A percentile compares a stretch with the other conserved stretches of the same genome.
These are phyloP conservation scores for Abramis brama DNA, from an alignment of 2,113 vertebrate genomes.

Conservation along the genomic window DNA sequence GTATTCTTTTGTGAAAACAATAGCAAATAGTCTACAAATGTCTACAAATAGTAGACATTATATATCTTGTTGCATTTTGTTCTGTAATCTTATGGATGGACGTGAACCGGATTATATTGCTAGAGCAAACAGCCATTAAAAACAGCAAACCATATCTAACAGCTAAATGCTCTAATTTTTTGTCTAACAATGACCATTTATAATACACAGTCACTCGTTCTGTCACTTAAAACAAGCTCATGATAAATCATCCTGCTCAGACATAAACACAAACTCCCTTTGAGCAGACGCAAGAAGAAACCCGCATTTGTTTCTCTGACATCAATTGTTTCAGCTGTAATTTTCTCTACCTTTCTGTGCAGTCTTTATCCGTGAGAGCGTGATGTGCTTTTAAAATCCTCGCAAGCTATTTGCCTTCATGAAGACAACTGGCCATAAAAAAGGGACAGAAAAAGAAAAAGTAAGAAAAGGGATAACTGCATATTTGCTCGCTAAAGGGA, in stretches of 20 bases:
- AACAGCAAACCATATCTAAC: background rate
- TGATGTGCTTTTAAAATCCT: conserved; percentile 69
- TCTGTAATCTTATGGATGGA: background rate
- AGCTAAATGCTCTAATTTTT: background rate
- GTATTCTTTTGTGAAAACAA: conserved; percentile 36
- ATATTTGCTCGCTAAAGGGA: conserved; percentile 66
- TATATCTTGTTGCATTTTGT: background rate
- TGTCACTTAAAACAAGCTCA: conserved; percentile 55
- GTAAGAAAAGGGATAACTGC: conserved; percentile 56
- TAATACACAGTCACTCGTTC: background rate
- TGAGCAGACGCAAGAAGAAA: conserved; percentile 58
- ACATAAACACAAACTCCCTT: conserved; percentile 17
- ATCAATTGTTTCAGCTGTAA: conserved; percentile 73
- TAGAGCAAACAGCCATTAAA: background rate
- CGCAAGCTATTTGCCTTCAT: conserved; percentile 73
- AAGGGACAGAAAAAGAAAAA: conserved; percentile 52
- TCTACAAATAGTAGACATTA: background rate
- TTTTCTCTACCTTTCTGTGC: conserved; percentile 65
- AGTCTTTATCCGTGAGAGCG: conserved; percentile 54
- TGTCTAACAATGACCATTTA: background rate
- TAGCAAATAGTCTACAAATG: background rate
- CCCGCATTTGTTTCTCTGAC: conserved; percentile 70
- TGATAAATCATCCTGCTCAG: background rate
- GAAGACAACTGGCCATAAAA: conserved; percentile 66
- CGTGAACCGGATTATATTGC: background rate